phyloP scores from a whole-genome alignment of 2,888 invertebrate genomes.

The Lamellibrachia columna region DNA sequence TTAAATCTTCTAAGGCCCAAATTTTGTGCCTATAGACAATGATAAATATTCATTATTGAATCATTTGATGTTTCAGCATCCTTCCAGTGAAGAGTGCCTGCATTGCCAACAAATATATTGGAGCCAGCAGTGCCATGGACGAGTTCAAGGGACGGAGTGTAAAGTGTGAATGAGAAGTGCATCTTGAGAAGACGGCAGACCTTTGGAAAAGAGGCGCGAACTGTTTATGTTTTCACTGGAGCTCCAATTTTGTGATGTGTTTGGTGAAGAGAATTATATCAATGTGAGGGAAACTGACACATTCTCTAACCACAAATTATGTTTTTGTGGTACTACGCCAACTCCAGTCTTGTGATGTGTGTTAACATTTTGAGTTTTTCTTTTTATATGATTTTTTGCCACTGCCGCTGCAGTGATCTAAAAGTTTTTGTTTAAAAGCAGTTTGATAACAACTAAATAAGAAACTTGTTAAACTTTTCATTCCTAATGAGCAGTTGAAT shows the following conservation, averaged over 20 bases:
- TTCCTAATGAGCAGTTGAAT: background rate
- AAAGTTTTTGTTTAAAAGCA: background rate
- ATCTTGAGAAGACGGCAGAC: background rate
- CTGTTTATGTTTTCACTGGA: background rate
- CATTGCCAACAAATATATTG: constrained; percentile 42
- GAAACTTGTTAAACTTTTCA: background rate
- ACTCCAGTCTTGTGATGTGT: background rate
- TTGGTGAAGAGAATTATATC: background rate
- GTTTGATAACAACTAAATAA: background rate
- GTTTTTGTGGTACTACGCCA: background rate
- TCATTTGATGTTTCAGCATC: constrained; percentile 43
- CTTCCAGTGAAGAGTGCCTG: constrained; percentile 44
- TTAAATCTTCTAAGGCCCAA: background rate
- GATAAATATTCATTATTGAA: background rate
- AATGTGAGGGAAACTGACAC: background rate
- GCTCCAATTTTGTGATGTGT: background rate
- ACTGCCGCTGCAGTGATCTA: background rate
- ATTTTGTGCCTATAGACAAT: background rate
- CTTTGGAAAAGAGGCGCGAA: background rate
- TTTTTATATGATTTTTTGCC: background rate
- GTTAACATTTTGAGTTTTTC: background rate
- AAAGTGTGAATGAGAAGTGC: constrained; percentile 19
- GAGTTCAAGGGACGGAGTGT: constrained; percentile 52
- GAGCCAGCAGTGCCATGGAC: constrained; percentile 52
- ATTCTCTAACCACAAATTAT: background rate